Evolutionary conservation across 2,888 invertebrate genomes (phyloP), one percentile per base, ranked within the genome.

Genomic region (Epistrophe eligans): DNA sequence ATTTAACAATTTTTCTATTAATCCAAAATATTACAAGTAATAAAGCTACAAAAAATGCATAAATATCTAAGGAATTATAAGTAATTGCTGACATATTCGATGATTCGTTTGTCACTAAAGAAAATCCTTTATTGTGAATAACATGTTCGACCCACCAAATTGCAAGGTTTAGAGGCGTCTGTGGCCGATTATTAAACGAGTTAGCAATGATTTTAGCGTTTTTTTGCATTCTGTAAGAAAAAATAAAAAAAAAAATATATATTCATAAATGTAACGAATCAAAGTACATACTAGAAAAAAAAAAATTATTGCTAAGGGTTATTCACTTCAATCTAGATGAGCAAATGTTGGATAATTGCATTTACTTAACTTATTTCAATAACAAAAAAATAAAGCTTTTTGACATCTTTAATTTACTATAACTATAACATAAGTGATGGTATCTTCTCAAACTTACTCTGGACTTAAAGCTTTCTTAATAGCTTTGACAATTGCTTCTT

Each of bases 71-170:
- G 24, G 94, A 92, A 50, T 93, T 91, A 74, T 93, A 93, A 84
- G 93, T 91, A 84, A 94, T 93, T 88, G 93, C 91, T 17, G 94
- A 93, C 91, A 94, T 91, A 74, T 93, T 92, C 10, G 92, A 89
- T 91, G 84, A 93, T 28, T 92, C 91, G 11, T 94, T 92, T 48
- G 80, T 89, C 1, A 94, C 91, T 89, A 95, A 93, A 2, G 92
- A 93, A 0, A 94, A 94, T 0, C 95, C 95, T 5, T 91, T 91
- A 4, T 94, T 94, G 11, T 93, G 91, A 0, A 94, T 94, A 0
- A 95, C 94, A 89, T 95, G 94, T 89, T 96, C 95, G 15, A 95
- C 93, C 95, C 95, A 96, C 92, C 94, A 94, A 6, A 94, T 92
- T 1, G 96, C 93, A 43, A 94, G 94, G 2, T 94, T 93, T 7